A percentile compares a stretch with the other conserved stretches of the same genome.
Conservation (phyloP, 2,888 invertebrate species). For the Octodonta nipae region DNA sequence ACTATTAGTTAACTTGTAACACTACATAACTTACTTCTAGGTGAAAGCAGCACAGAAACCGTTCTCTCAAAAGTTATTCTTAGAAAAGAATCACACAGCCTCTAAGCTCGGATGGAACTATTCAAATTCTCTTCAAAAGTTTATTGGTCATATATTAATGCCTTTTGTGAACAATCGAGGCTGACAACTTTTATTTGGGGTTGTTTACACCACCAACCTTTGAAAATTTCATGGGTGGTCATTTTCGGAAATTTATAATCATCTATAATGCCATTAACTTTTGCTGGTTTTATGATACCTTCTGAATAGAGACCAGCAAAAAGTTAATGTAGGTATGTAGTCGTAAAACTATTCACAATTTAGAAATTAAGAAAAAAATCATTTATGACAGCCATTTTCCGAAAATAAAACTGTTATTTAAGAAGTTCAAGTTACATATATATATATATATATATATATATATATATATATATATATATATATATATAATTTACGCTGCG, state of each 20-base stretch:
- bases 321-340: conserved; percentile 1
- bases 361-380: no score
- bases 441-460: no score
- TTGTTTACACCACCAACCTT: conserved; percentile 21
- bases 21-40: background rate
- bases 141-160: conserved; percentile 1
- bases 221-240: conserved; percentile 23
- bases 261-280: background rate
- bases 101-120: no score
- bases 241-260: conserved; percentile 15
- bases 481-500: no score
- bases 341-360: no score
- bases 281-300: background rate
- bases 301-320: background rate
- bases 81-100: background rate
- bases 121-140: background rate
- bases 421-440: no score
- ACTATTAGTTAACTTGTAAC: no score
- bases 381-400: no score
- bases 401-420: no score
- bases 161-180: conserved; percentile 5
- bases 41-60: conserved; percentile 1
- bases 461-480: no score
- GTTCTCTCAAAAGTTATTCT: background rate
- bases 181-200: conserved; percentile 17